Evolutionary conservation across 2,113 vertebrate species (phyloP).

Genomic region (Leptobrachium ailaonicum): DNA sequence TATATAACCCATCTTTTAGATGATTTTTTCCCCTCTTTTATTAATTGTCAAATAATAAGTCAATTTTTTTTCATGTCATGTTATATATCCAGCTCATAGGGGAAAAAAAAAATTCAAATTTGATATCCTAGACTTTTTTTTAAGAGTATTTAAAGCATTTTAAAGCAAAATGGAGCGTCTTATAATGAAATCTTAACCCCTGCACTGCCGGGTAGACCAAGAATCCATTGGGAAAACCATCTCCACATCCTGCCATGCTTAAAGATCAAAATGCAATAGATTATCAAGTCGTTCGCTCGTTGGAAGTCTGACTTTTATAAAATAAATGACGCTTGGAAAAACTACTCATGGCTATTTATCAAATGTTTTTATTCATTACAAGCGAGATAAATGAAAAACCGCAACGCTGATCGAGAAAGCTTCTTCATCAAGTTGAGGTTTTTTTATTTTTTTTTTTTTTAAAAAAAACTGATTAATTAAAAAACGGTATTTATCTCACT

Average conservation of each 20-base stretch:
- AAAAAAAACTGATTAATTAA: not conserved
- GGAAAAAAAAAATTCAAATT: too few relatives aligned
- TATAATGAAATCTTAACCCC: not conserved
- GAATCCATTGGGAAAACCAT: not conserved
- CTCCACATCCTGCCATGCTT: too few relatives aligned
- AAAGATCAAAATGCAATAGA: too few relatives aligned
- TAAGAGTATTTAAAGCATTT: not conserved
- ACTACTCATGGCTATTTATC: not conserved
- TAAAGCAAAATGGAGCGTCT: not conserved
- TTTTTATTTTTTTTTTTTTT: not conserved
- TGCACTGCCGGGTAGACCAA: not conserved
- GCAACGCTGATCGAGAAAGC: not conserved
- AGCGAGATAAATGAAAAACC: not conserved
- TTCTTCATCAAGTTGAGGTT: not conserved
- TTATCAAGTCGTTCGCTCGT: too few relatives aligned
- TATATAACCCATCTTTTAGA: not conserved
- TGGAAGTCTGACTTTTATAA: not conserved
- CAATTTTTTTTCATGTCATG: conserved; percentile 11
- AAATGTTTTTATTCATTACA: not conserved
- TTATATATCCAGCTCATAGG: too few relatives aligned
- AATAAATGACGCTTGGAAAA: not conserved
- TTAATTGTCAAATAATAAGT: not conserved
- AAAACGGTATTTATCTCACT: not conserved
- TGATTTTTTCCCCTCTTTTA: conserved; percentile 2
- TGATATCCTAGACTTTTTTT: too few relatives aligned